phyloP scores from a whole-genome alignment of 2,113 vertebrate species.

The Galemys pyrenaicus region DNA sequence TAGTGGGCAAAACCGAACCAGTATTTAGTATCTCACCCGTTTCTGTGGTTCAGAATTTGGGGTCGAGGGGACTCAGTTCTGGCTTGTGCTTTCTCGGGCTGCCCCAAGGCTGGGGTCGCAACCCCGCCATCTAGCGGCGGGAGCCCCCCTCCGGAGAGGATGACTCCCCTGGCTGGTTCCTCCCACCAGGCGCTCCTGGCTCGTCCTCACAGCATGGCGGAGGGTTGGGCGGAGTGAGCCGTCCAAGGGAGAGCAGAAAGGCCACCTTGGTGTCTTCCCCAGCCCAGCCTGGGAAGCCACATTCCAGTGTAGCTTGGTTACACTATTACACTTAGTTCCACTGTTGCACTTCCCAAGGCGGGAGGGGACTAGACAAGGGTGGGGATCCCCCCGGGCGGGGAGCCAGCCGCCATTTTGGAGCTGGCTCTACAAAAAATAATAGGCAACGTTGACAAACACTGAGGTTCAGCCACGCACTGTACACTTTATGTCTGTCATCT shows the following conservation, averaged over 20 bases:
- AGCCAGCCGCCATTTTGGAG: background rate
- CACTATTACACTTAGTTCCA: too few relatives aligned
- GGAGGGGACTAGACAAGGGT: too few relatives aligned
- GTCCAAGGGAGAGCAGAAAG: too few relatives aligned
- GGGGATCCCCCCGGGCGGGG: too few relatives aligned
- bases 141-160: accelerated
- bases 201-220: background rate
- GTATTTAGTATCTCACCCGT: background rate
- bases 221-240: background rate
- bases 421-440: background rate
- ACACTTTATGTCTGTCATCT: background rate
- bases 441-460: background rate
- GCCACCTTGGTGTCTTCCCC: background rate
- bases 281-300: background rate
- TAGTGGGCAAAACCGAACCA: background rate
- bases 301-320: background rate
- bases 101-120: background rate
- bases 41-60: background rate
- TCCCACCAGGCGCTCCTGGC: too few relatives aligned
- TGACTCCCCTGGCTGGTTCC: background rate
- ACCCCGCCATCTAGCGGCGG: background rate
- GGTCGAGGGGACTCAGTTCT: background rate
- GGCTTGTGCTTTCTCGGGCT: background rate
- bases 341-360: too few relatives aligned
- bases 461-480: background rate